Base-by-base conservation (phyloP, 2,888 invertebrate genomes). In the Agrypnus murinus region DNA sequence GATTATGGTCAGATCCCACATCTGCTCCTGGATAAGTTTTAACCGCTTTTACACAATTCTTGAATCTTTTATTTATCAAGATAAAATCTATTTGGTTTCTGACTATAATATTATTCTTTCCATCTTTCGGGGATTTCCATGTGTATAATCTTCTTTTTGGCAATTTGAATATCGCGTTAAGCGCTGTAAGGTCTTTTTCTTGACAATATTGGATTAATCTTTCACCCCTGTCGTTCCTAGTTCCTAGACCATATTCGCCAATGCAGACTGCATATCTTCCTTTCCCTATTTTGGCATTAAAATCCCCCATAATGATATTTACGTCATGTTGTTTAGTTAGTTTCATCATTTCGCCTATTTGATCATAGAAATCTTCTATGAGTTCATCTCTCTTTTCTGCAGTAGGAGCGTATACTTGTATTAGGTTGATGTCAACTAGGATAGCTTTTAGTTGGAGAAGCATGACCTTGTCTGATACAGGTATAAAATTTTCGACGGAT, bases 301-400 rank as follows among this genome's bases (percentile, higher is more conserved):
- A n/a, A n/a, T n/a, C n/a, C n/a, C n/a, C n/a, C n/a, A n/a, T n/a
- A n/a, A 6, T 34, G 6, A 7, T 34, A 7, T 34, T 34, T 34
- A 7, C 9, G 34, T 6, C 34, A n/a, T n/a, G n/a, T n/a, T n/a
- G n/a, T n/a, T n/a, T n/a, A n/a, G n/a, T n/a, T n/a, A n/a, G n/a
- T n/a, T n/a, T n/a, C n/a, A n/a, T n/a, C 2, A 4, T 46, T 15
- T 46, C 46, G 9, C 46, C 15, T 46, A 46, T 46, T 46, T 46
- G 46, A 3, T 46, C 46, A 15, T 46, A 46, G 46, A 46, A 46
- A 14, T 46, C 46, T 46, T 46, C 46, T 17, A 46, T 15, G 15
- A 46, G 46, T 15, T 46, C 46, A 5, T 46, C 46, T 2, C 15
- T 46, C 10, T 46, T 46, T 15, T 46, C 46, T 15, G 6, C 15